Evolutionary conservation across 2,113 vertebrate species (phyloP).

Genomic region (Myotis lucifugus): DNA sequence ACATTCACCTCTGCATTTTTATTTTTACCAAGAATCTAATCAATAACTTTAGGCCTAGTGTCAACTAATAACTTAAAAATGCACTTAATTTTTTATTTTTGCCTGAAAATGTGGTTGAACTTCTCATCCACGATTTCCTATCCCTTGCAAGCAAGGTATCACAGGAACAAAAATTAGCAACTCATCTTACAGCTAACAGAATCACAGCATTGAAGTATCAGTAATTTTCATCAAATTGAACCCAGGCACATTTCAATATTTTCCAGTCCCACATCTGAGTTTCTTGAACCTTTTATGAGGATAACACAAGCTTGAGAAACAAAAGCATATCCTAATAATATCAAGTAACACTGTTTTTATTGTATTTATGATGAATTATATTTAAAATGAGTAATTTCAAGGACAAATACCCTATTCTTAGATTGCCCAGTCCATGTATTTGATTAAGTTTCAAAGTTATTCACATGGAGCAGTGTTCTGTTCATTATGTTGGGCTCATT

Average conservation of each 20-base stretch:
- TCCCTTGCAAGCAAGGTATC: slow-evolving; percentile 62
- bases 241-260: slow-evolving; percentile 61
- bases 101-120: slow-evolving; percentile 18
- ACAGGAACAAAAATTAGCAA: slow-evolving; percentile 71
- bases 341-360: not conserved
- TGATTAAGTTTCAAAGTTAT: slow-evolving; percentile 51
- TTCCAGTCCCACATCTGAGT: slow-evolving; percentile 51
- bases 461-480: not conserved
- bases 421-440: not conserved
- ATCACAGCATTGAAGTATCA: slow-evolving; percentile 74
- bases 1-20: slow-evolving; percentile 24
- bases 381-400: slow-evolving; percentile 48
- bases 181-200: slow-evolving; percentile 57
- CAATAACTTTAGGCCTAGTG: not conserved
- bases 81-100: slow-evolving; percentile 17
- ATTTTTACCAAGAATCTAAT: not conserved
- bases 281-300: not conserved
- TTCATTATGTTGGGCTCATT: not conserved
- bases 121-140: slow-evolving; percentile 31
- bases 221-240: slow-evolving; percentile 74
- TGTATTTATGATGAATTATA: not conserved
- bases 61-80: not conserved
- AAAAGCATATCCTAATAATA: not conserved
- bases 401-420: not conserved
- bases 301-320: slow-evolving; percentile 46